Percentiles rank a stretch among this genome's conserved stretches.
These are phyloP conservation scores for Reinhardtius hippoglossoides DNA, from an alignment of 2,113 vertebrate species.

Conservation along the genomic window DNA sequence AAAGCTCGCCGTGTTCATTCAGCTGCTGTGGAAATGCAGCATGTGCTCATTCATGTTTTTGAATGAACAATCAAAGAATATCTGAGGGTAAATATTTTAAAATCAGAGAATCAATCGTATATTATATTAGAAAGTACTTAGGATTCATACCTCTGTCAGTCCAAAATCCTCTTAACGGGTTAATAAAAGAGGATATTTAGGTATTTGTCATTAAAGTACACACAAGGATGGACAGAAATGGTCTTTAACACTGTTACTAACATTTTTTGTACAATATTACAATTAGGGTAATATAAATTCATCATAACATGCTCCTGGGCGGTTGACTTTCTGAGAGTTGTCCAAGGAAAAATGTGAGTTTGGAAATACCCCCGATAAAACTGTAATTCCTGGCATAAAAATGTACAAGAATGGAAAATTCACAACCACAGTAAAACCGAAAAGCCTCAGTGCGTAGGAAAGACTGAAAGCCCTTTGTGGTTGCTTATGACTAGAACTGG, in stretches of 20 bases:
- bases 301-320: not conserved
- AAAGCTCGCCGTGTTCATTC: conserved; percentile 42
- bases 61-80: conserved; percentile 1
- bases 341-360: not conserved
- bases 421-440: not conserved
- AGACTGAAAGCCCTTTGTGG: conserved; percentile 19
- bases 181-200: conserved; percentile 8
- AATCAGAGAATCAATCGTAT: not conserved
- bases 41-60: not conserved
- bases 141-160: conserved; percentile 28
- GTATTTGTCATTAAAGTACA: conserved; percentile 15
- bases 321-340: not conserved
- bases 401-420: not conserved
- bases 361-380: not conserved
- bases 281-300: not conserved
- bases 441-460: not conserved
- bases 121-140: not conserved
- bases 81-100: conserved; percentile 18
- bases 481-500: not conserved
- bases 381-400: too few species aligned
- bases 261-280: not conserved
- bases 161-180: conserved; percentile 16
- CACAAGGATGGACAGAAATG: not conserved
- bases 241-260: not conserved
- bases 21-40: conserved; percentile 59